These are phyloP conservation scores for Gorsachius goisagi DNA, from an alignment of 2,113 vertebrate genomes.

Conservation along the genomic window DNA sequence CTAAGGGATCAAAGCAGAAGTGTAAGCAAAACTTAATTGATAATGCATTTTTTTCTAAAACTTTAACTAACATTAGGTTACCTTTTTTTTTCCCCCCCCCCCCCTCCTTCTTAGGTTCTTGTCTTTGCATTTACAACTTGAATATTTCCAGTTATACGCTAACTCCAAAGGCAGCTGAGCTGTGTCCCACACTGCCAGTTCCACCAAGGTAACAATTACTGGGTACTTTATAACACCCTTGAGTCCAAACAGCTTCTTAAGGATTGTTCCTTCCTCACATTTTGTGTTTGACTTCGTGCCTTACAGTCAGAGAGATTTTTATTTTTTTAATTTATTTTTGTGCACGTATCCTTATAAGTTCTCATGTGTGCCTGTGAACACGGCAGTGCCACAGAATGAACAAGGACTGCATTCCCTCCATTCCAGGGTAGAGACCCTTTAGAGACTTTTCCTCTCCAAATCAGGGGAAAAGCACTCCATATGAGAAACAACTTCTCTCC, in stretches of 20 bases:
- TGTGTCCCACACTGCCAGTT: slow-evolving; percentile 78
- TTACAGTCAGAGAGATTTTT: not conserved
- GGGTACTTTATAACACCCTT: not conserved
- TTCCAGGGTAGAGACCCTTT: not conserved
- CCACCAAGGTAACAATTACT: slow-evolving; percentile 73
- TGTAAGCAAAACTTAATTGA: not conserved
- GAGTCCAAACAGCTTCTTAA: not conserved
- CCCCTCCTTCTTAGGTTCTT: slow-evolving; percentile 69
- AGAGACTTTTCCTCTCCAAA: not conserved
- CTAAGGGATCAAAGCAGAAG: not conserved
- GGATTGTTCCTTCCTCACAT: not conserved
- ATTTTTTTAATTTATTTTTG: not conserved
- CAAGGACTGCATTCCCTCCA: not conserved
- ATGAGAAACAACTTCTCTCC: not conserved
- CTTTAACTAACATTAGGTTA: not conserved
- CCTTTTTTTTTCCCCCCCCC: not conserved
- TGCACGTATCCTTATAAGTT: not conserved
- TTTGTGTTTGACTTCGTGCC: not conserved
- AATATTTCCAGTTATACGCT: slow-evolving; percentile 69
- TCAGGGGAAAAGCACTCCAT: not conserved
- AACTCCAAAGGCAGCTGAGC: slow-evolving; percentile 46
- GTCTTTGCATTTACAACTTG: slow-evolving; percentile 76
- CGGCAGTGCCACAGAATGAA: not conserved
- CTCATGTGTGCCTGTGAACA: not conserved
- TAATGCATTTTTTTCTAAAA: not conserved